Conservation (phyloP, 2,113 vertebrate species). For the Limanda limanda region DNA sequence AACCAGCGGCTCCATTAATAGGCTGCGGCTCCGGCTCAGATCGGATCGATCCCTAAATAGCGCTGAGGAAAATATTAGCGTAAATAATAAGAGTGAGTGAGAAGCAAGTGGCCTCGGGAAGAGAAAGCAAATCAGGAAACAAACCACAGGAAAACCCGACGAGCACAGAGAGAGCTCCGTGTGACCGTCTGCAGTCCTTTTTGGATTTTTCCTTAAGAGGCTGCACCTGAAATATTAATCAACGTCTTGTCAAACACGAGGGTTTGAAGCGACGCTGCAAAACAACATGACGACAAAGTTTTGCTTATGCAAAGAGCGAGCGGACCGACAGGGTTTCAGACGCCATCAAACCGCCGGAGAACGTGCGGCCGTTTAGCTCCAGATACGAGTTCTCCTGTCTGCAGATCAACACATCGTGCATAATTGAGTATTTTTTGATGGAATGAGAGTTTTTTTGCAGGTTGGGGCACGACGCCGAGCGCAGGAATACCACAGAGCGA, state of each 20-base stretch:
- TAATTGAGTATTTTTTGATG: conserved; percentile 36
- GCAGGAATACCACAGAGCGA: conserved; percentile 9
- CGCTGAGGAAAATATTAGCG: too few relatives aligned
- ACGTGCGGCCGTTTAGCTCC: background rate
- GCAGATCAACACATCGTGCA: conserved; percentile 14
- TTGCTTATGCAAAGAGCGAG: background rate
- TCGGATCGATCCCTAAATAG: conserved; percentile 3
- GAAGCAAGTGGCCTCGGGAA: background rate
- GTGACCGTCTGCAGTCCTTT: background rate
- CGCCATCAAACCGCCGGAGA: background rate
- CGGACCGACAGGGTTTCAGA: conserved; percentile 1
- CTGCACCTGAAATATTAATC: background rate
- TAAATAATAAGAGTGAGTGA: too few relatives aligned
- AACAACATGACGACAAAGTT: background rate
- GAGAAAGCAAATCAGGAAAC: conserved; percentile 1
- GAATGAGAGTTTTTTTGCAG: conserved; percentile 42
- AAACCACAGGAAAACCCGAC: background rate
- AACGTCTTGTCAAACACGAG: background rate
- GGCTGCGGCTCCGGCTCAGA: background rate
- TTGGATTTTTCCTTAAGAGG: background rate
- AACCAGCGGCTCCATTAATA: too few relatives aligned
- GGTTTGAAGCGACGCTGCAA: background rate
- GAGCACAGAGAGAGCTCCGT: background rate
- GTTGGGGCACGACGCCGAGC: conserved; percentile 11
- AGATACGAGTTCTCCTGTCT: background rate